Evolutionary conservation across 2,888 invertebrate species (phyloP).

Genomic region (Anagyrus pseudococci): DNA sequence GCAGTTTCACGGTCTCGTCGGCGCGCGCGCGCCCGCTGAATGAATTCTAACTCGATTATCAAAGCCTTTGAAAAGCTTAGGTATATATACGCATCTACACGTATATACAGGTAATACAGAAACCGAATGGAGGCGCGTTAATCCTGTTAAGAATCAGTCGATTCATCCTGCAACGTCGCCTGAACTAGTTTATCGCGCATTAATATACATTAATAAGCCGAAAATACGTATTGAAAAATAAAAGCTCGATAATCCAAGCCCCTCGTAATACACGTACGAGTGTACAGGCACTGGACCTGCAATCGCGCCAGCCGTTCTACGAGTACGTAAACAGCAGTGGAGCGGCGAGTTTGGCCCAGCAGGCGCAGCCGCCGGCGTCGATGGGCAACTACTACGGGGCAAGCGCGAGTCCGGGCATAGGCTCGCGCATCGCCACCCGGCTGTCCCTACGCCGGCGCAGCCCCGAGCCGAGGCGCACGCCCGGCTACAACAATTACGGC

Average conservation of each 20-base stretch:
- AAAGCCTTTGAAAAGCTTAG: no score
- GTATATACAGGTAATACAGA: no score
- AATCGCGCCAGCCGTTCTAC: slow-evolving; percentile 51
- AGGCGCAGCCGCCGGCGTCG: slow-evolving; percentile 26
- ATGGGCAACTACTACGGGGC: slow-evolving; percentile 52
- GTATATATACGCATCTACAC: no score
- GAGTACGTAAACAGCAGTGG: slow-evolving; percentile 50
- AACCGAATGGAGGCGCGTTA: no score
- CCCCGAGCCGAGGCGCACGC: slow-evolving; percentile 43
- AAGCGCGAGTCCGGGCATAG: slow-evolving; percentile 31
- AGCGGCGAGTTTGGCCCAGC: slow-evolving; percentile 4
- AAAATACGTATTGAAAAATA: no score
- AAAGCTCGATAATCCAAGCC: slow-evolving; percentile 4
- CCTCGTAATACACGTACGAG: slow-evolving; percentile 13
- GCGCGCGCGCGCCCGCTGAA: no score
- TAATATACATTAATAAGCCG: no score
- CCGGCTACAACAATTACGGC: slow-evolving; percentile 55
- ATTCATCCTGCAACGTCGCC: no score
- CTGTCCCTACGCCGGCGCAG: slow-evolving; percentile 27
- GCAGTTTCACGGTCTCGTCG: no score
- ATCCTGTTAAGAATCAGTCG: no score
- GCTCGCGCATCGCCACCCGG: slow-evolving; percentile 1
- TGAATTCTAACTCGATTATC: no score
- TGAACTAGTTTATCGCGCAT: no score
- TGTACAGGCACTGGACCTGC: slow-evolving; percentile 39